Evolutionary conservation across 2,113 vertebrate species (phyloP), one percentile per base, ranked within the genome.

Genomic region (Tetraodon nigroviridis): DNA sequence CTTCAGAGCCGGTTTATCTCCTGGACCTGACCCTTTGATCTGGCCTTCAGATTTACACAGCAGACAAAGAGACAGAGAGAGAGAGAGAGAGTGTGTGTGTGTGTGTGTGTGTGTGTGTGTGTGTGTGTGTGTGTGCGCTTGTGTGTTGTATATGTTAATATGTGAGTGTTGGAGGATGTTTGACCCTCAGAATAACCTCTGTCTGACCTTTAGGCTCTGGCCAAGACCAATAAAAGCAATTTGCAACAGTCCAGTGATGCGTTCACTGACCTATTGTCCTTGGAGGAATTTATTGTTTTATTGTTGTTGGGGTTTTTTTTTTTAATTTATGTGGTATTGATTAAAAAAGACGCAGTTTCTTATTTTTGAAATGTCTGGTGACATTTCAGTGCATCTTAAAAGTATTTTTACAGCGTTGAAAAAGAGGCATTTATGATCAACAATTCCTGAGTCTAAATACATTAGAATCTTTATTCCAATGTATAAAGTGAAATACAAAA

Each of bases 21-120:
- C 70, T 62, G 65, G 81, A 79, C 72, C 76, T 82, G 86, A 88
- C 82, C 87, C 85, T 87, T 86, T 86, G 83, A 89, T 88, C 83
- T 75, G 72, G 71, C 57, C 83, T 67, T 17, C 57, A 87, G 87
- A 88, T 89, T 87, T 83, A 89, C 84, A 83, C 68, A 1, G 14
- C 58, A 73, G 59, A 81, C 73, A 82, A 75, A 84, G 67, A 72
- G 66, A 69, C 24, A 72, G 49, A 40, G 29, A 37, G 56, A 46
- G 60, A 42, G 55, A 48, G 61, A 53, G 60, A 42, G 58, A 50
- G 69, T 24, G 70, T 49, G 54, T 42, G 51, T 53, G 58, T 51
- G 47, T 59, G 59, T 56, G 66, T 57, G 49, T n/a, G 56, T 49
- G 60, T 46, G 55, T 51, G 61, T 56, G 60, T 47, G 58, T 53